phyloP scores from a whole-genome alignment of 2,888 invertebrate species.

The Horisme vitalbata region DNA sequence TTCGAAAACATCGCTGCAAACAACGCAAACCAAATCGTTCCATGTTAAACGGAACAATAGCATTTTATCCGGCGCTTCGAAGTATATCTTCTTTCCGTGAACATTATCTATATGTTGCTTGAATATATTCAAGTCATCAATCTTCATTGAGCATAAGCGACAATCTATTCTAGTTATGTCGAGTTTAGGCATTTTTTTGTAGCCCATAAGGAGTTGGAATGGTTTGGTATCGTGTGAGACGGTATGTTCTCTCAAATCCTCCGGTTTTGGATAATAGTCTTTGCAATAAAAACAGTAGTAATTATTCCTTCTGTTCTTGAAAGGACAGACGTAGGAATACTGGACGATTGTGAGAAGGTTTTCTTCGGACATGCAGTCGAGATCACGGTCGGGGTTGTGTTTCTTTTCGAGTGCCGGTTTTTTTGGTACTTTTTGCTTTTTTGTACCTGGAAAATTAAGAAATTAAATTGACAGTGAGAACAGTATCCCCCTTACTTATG shows the following conservation, averaged over 20 bases:
- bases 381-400: slow-evolving; percentile 64
- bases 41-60: slow-evolving; percentile 63
- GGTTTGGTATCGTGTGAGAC: slow-evolving; percentile 69
- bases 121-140: slow-evolving; percentile 60
- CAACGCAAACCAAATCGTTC: slow-evolving; percentile 71
- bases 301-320: slow-evolving; percentile 71
- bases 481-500: too few species aligned
- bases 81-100: slow-evolving; percentile 70
- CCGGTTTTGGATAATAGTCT: slow-evolving; percentile 72
- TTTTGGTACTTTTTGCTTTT: slow-evolving; percentile 40
- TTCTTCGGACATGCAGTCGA: slow-evolving; percentile 75
- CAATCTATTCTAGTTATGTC: slow-evolving; percentile 74
- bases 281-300: slow-evolving; percentile 77
- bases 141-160: slow-evolving; percentile 59
- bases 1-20: slow-evolving; percentile 71
- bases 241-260: slow-evolving; percentile 71
- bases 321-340: slow-evolving; percentile 71
- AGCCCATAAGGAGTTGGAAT: slow-evolving; percentile 69
- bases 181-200: slow-evolving; percentile 73
- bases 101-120: slow-evolving; percentile 67
- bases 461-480: too few species aligned
- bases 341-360: slow-evolving; percentile 71
- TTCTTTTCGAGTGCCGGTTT: slow-evolving; percentile 62
- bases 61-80: slow-evolving; percentile 72
- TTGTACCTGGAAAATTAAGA: slow-evolving; percentile 44